phyloP scores from a whole-genome alignment of 2,113 vertebrate genomes.

The Bambusicola thoracicus region DNA sequence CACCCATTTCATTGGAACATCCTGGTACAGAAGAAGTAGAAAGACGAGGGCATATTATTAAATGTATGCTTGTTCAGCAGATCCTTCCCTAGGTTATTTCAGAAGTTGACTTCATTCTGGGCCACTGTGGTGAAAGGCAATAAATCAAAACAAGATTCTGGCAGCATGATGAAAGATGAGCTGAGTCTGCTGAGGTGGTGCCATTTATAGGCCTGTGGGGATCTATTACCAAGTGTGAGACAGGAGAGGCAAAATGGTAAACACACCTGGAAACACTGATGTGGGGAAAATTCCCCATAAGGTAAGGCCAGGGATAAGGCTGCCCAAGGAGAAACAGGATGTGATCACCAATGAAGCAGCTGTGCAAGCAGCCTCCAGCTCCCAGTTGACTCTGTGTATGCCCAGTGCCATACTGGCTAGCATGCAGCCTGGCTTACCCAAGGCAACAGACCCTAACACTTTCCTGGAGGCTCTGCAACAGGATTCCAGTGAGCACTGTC shows the following conservation, averaged over 20 bases:
- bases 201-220: conserved; percentile 49
- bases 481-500: background rate
- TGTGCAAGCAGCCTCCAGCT: conserved; percentile 15
- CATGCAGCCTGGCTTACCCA: background rate
- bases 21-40: background rate
- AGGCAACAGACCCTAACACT: background rate
- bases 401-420: background rate
- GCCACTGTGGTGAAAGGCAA: conserved; percentile 33
- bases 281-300: conserved; percentile 9
- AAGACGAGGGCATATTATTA: conserved; percentile 29
- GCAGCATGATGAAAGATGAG: conserved; percentile 32
- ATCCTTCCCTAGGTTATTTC: conserved; percentile 49
- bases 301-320: conserved; percentile 2
- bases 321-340: conserved; percentile 2
- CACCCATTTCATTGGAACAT: background rate
- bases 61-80: conserved; percentile 68
- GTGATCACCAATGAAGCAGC: background rate
- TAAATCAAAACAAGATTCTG: conserved; percentile 51
- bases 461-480: background rate
- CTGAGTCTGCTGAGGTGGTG: conserved; percentile 48
- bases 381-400: background rate
- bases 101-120: conserved; percentile 60
- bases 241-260: background rate
- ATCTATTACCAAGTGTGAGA: background rate
- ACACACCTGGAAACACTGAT: conserved; percentile 27